Conservation (phyloP, 2,888 invertebrate genomes). For the Stenolophus ochropezus region DNA sequence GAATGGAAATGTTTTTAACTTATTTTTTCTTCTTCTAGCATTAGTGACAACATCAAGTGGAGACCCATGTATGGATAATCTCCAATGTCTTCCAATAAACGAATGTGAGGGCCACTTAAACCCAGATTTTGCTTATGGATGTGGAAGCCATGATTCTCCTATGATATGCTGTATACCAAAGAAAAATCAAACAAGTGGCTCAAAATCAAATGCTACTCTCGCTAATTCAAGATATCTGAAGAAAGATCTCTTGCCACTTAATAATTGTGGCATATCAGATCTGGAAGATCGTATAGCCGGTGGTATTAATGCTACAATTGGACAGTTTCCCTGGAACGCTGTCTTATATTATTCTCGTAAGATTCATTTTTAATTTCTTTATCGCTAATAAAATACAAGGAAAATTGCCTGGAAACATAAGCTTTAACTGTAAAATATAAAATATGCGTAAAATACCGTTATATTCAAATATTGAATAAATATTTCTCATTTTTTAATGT, state of each 20-base stretch:
- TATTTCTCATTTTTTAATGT: no score
- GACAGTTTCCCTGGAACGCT: conserved; percentile 79
- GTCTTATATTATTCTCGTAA: conserved; percentile 72
- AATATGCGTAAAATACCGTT: not conserved
- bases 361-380: not conserved
- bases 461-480: not conserved
- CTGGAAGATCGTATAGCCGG: conserved; percentile 71
- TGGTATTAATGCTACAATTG: conserved; percentile 73
- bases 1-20: no score
- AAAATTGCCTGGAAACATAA: no score
- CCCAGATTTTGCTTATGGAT: conserved; percentile 39
- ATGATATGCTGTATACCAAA: conserved; percentile 36
- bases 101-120: conserved; percentile 38
- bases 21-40: not conserved
- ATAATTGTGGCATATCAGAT: conserved; percentile 62
- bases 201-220: not conserved
- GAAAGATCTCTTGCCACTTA: conserved; percentile 53
- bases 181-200: not conserved
- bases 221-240: conserved; percentile 22
- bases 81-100: conserved; percentile 45
- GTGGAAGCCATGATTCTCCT: conserved; percentile 16
- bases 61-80: conserved; percentile 18
- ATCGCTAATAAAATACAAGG: no score
- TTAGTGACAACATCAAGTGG: not conserved
- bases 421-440: not conserved